Evolutionary conservation across 1,140 invertebrate species (phyloP), one percentile per base, ranked within the genome.

Genomic region (Apolygus lucorum): DNA sequence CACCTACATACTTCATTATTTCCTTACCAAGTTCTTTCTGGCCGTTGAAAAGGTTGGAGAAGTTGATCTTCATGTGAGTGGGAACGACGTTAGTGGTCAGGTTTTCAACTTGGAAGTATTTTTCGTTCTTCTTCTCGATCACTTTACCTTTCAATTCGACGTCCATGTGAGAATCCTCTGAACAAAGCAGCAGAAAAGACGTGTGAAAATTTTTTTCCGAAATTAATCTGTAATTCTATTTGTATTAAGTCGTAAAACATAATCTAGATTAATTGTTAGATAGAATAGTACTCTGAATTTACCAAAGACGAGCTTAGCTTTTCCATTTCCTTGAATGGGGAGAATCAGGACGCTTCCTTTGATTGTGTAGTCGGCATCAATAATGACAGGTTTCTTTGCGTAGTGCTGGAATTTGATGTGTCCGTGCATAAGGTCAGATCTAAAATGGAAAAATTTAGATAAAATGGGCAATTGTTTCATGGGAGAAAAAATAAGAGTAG

Each of bases 11-110:
- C n/a, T n/a, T n/a, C n/a, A n/a, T n/a, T n/a, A n/a, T n/a, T n/a
- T n/a, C n/a, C n/a, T n/a, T n/a, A 76, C 76, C 76, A 49, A 76
- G 64, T 2, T 76, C 64, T 68, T 71, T 71, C 64, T 76, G 74
- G 1, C 86, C 86, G 69, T 85, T 84, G 74, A 88, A 88, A 21
- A 88, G 78, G 76, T 88, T 88, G 27, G 83, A 84, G 2, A 89
- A 76, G 72, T 85, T 78, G 28, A 88, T 79, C 67, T 80, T 81
- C 1, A 85, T 82, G 42, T 82, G 80, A 14, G 82, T 11, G 4
- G 54, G 54, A 4, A 17, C 22, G 22, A 59, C 4, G 4, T 59
- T 22, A 4, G 54, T 59, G 4, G 11, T 24, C 11, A 59, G 22
- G 4, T 59, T 70, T 54, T 68, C 69, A 67, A 69, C 71, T 17